Percentiles rank a stretch among this genome's conserved stretches.
phyloP scores from a whole-genome alignment of 1,140 invertebrate genomes.

The Papilio glaucus region DNA sequence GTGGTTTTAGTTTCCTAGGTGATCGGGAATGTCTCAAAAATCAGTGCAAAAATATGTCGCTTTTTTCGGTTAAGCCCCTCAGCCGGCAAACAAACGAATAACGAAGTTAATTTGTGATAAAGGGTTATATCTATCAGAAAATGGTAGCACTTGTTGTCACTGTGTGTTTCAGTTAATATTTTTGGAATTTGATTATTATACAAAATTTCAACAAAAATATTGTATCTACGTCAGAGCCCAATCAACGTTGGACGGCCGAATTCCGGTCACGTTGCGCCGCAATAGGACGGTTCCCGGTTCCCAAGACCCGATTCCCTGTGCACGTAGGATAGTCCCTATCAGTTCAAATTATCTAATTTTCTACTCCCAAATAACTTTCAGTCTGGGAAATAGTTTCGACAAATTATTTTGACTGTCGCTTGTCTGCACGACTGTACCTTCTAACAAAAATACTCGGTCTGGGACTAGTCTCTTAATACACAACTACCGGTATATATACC shows the following conservation, averaged over 20 bases:
- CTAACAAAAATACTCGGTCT: too few species aligned
- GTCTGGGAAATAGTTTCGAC: not conserved
- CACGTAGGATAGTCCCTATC: not conserved
- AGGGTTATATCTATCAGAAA: not conserved
- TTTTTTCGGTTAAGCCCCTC: too few species aligned
- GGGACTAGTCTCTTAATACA: too few species aligned
- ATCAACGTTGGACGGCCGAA: not conserved
- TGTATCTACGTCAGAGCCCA: not conserved
- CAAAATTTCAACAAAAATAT: not conserved
- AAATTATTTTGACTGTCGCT: not conserved
- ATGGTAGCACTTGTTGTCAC: not conserved
- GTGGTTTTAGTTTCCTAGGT: too few species aligned
- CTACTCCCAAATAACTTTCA: not conserved
- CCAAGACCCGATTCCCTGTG: not conserved
- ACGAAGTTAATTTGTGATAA: too few species aligned
- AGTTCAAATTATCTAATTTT: not conserved
- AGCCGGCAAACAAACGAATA: too few species aligned
- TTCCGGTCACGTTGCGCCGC: conserved; percentile 3
- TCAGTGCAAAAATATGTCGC: too few species aligned
- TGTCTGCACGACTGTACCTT: too few species aligned
- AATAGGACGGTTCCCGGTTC: not conserved
- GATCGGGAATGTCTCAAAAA: too few species aligned
- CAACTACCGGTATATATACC: too few species aligned
- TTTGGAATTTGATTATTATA: not conserved
- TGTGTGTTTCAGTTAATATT: not conserved